Conservation (phyloP, 64 coral and sea anemone genomes). For the Trachythela sp. region DNA sequence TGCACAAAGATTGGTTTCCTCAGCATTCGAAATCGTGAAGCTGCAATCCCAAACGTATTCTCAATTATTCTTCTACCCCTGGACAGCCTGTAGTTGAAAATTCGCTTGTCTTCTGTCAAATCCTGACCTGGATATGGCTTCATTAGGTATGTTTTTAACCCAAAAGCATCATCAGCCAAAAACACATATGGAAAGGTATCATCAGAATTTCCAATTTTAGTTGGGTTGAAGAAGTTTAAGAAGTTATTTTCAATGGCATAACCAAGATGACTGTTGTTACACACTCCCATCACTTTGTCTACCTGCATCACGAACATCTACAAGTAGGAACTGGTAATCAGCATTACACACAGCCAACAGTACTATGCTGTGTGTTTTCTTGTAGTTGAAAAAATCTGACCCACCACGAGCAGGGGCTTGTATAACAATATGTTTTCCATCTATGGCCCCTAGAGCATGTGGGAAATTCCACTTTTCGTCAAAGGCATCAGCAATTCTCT, state of each 20-base stretch:
- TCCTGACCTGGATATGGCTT: background rate
- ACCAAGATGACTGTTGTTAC: slow-evolving; percentile 10
- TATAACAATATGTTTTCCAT: slow-evolving; percentile 11
- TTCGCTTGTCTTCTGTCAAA: background rate
- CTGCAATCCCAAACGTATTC: background rate
- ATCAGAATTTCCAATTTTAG: background rate
- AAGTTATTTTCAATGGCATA: slow-evolving; percentile 18
- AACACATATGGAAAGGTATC: background rate
- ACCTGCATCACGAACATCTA: background rate
- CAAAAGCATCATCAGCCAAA: background rate
- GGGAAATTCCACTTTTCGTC: background rate
- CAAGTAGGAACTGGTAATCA: too few relatives aligned
- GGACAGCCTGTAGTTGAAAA: background rate
- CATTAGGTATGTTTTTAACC: background rate
- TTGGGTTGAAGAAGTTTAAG: background rate
- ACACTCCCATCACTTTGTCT: slow-evolving; percentile 20
- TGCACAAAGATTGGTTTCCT: background rate
- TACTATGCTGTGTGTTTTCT: background rate
- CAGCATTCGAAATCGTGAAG: background rate
- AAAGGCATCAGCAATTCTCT: background rate
- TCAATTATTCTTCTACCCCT: background rate
- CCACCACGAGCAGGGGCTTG: background rate
- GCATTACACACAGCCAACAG: too few relatives aligned
- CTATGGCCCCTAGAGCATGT: background rate
- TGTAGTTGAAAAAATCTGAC: slow-evolving; percentile 9